Evolutionary conservation across 2,113 vertebrate species (phyloP), one percentile per base, ranked within the genome.

Genomic region (Eulemur rufifrons): DNA sequence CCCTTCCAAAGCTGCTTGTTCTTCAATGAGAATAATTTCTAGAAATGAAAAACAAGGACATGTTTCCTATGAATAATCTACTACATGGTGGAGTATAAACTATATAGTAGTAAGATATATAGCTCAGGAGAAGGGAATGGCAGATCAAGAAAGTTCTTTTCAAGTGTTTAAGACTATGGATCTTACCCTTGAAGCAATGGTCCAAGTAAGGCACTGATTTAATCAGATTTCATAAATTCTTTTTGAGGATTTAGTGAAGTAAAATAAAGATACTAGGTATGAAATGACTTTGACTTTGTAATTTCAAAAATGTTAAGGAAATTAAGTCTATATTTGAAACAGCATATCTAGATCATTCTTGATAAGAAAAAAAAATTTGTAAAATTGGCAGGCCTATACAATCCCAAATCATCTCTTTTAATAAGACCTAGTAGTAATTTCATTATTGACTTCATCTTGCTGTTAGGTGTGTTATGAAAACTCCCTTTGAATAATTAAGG

Each of bases 231-330:
- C 50, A 34, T n/a, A 56, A 89, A 61, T 27, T 64, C 12, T 8
- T 74, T 81, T 50, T 78, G n/a, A 87, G 21, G 27, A 92, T 80
- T 86, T 92, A 78, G 42, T 56, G 23, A 93, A 85, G 54, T 76
- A 64, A 78, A 89, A 81, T 4, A 86, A 59, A 91, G 59, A 59
- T 59, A 63, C 3, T 81, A 71, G 66, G 9, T 82, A 54, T 32
- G 34, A 85, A 61, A 88, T 8, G 5, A 37, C 3, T 69, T 86
- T 8, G 5, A 37, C 5, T 69, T 86, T 63, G 14, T 21, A 77
- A 73, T 78, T 87, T 94, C 15, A 91, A 63, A 83, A 86, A 61
- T 69, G 47, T 92, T 88, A 87, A 83, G 37, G 34, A 78, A 78
- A 78, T 78, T 68, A 47, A 95, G 9, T 84, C 15, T 66, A 63